phyloP scores from a whole-genome alignment of 2,888 invertebrate genomes.

The Frankliniella intonsa region DNA sequence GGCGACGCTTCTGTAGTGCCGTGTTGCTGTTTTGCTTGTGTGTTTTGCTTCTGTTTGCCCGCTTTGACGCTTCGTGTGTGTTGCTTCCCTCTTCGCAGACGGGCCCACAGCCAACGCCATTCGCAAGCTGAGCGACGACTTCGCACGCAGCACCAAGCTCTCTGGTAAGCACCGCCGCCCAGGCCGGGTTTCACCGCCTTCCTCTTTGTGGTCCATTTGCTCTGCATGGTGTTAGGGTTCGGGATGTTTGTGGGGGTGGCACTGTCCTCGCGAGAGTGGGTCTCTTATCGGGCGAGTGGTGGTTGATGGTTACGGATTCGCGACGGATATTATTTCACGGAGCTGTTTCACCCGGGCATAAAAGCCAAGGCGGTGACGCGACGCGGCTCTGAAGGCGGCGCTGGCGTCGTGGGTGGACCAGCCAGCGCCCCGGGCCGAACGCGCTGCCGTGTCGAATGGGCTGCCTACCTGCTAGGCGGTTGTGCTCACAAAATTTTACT shows the following conservation, averaged over 20 bases:
- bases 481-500: too few species aligned
- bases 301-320: background rate
- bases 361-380: background rate
- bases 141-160: conserved; percentile 15
- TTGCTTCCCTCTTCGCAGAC: background rate
- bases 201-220: background rate
- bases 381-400: background rate
- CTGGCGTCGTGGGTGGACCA: background rate
- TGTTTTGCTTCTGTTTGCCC: background rate
- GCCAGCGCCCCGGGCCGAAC: too few species aligned
- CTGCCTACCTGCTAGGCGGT: background rate
- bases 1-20: background rate
- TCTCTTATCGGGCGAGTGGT: background rate
- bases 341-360: background rate
- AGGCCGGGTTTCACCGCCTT: background rate
- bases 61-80: background rate
- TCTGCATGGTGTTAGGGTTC: background rate
- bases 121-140: conserved; percentile 17
- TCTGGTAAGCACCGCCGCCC: background rate
- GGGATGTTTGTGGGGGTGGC: too few species aligned
- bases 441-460: background rate
- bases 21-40: background rate
- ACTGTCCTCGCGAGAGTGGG: background rate
- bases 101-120: conserved; percentile 21
- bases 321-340: background rate